Evolutionary conservation across 2,888 invertebrate genomes (phyloP).

Genomic region (Timema cristinae): DNA sequence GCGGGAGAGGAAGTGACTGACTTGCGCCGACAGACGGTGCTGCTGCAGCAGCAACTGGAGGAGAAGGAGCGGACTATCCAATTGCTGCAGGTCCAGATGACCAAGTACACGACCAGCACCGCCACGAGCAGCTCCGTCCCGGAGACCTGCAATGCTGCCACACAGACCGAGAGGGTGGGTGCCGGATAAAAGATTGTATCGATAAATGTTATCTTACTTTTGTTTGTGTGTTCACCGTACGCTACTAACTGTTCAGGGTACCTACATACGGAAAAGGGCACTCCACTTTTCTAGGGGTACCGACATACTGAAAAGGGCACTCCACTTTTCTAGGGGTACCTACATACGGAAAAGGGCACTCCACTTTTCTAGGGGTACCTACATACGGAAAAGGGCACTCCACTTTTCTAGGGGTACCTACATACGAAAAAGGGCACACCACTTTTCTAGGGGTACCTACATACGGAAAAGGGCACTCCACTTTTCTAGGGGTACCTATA

Average conservation of each 20-base stretch:
- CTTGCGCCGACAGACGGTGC: constrained; percentile 63
- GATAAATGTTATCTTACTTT: neutral
- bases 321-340: too few relatives aligned
- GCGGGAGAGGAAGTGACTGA: constrained; percentile 62
- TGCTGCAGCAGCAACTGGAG: constrained; percentile 70
- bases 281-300: too few relatives aligned
- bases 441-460: too few relatives aligned
- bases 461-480: too few relatives aligned
- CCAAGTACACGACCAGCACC: constrained; percentile 49
- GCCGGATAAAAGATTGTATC: constrained; percentile 19
- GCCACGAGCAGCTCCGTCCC: constrained; percentile 33
- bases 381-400: too few relatives aligned
- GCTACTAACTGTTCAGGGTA: neutral
- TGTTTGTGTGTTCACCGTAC: constrained; percentile 8
- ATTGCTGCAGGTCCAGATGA: constrained; percentile 72
- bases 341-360: too few relatives aligned
- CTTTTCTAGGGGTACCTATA: too few relatives aligned
- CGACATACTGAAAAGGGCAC: too few relatives aligned
- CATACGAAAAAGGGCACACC: too few relatives aligned
- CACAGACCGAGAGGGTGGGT: constrained; percentile 80
- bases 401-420: too few relatives aligned
- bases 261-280: too few relatives aligned
- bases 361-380: too few relatives aligned
- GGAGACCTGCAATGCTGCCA: constrained; percentile 72
- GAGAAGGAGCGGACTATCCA: constrained; percentile 81